Base-by-base conservation (phyloP, 2,113 vertebrate genomes). In the Polypterus bichir region DNA sequence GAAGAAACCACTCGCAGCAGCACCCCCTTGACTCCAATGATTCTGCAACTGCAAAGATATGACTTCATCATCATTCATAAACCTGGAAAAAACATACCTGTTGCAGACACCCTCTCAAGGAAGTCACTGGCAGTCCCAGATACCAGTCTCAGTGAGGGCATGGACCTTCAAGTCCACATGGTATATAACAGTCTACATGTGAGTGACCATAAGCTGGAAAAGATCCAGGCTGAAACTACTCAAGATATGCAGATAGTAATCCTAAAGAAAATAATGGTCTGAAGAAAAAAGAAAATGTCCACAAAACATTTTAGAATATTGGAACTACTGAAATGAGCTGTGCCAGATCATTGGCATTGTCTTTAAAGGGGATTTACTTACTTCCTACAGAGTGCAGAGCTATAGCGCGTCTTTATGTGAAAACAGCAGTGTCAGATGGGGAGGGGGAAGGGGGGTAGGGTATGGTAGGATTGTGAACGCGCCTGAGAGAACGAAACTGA, bases 301-400 rank as follows among this genome's bases (percentile, higher is more conserved):
- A 4, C 44, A 7, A 4, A 48, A 6, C 6, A 49, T 57, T 46
- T 8, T 3, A 9, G 64, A 68, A 8, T 71, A 55, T 44, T 71
- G 61, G 55, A 68, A 71, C 44, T 66, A 68, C 62, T 5, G 49
- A 5, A 54, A 66, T 44, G 54, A 65, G 7, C 57, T 70, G 44
- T n/a, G 48, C 6, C n/a, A 70, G 8, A 9, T 47, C 3, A 9
- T 63, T 4, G 54, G 59, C 3, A 59, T 70, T 9, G 7, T 70
- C 1, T 52, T 70, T 3, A 70, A 70, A 52, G 64, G 69, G 55
- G 66, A n/a, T n/a, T n/a, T n/a, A n/a, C n/a, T n/a, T n/a, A n/a
- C n/a, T n/a, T n/a, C n/a, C n/a, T n/a, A n/a, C n/a, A n/a, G n/a
- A n/a, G n/a, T n/a, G n/a, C n/a, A n/a, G n/a, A n/a, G n/a, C n/a